These are phyloP conservation scores for Grantiella picta DNA, from an alignment of 2,113 vertebrate species.

Conservation along the genomic window DNA sequence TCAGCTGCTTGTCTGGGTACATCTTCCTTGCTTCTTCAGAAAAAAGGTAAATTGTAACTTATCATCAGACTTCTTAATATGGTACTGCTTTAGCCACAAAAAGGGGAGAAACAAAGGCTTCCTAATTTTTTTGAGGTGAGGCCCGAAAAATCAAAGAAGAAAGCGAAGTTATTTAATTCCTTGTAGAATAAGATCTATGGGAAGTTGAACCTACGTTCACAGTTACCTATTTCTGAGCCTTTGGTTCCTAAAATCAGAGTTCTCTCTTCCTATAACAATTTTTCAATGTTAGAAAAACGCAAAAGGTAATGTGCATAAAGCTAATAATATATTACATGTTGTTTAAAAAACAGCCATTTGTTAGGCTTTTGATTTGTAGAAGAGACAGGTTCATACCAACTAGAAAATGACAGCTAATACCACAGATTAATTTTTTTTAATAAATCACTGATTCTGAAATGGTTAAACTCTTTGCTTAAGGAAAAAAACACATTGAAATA, in stretches of 20 bases:
- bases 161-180: background rate
- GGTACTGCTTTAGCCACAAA: background rate
- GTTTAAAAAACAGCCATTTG: background rate
- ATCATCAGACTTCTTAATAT: background rate
- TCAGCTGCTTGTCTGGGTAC: background rate
- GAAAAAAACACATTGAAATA: background rate
- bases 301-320: background rate
- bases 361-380: background rate
- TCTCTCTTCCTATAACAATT: background rate
- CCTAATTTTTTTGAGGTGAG: background rate
- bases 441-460: background rate
- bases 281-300: background rate
- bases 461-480: background rate
- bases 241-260: background rate
- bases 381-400: background rate
- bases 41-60: background rate
- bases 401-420: background rate
- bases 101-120: background rate
- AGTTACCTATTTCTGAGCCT: background rate
- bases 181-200: background rate
- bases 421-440: background rate
- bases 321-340: background rate
- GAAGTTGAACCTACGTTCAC: background rate
- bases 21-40: background rate
- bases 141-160: background rate